Conservation (phyloP, 2,888 invertebrate species). For the Strigamia maritima region DNA sequence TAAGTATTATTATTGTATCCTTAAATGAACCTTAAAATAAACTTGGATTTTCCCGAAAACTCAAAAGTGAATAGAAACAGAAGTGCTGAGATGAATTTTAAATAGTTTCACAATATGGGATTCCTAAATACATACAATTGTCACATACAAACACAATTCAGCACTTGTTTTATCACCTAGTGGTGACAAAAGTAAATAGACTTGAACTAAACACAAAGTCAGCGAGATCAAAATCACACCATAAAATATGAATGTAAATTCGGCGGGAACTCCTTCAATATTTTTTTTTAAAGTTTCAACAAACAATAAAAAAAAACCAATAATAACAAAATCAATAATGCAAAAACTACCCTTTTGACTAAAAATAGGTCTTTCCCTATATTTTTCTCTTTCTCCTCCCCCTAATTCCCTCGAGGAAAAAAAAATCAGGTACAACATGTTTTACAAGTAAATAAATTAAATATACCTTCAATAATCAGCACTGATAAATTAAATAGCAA, state of each 20-base stretch:
- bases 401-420: background rate
- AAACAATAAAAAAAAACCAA: background rate
- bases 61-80: background rate
- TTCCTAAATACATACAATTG: slow-evolving; percentile 13
- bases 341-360: background rate
- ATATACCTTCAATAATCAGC: slow-evolving; percentile 16
- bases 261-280: background rate
- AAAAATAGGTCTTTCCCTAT: background rate
- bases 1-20: slow-evolving; percentile 3
- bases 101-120: slow-evolving; percentile 19
- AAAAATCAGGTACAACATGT: background rate
- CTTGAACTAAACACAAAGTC: background rate
- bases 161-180: slow-evolving; percentile 22
- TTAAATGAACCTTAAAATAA: background rate
- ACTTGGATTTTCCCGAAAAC: background rate
- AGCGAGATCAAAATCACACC: background rate
- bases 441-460: slow-evolving; percentile 22
- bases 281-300: background rate
- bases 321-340: background rate
- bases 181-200: slow-evolving; percentile 28
- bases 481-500: background rate
- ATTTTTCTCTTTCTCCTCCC: background rate
- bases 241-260: slow-evolving; percentile 1
- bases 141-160: slow-evolving; percentile 15
- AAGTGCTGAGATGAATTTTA: slow-evolving; percentile 12